Percentiles rank a stretch among this genome's conserved stretches.
Evolutionary conservation across 2,113 vertebrate species (phyloP).

Genomic region (Ctenodactylus gundi): DNA sequence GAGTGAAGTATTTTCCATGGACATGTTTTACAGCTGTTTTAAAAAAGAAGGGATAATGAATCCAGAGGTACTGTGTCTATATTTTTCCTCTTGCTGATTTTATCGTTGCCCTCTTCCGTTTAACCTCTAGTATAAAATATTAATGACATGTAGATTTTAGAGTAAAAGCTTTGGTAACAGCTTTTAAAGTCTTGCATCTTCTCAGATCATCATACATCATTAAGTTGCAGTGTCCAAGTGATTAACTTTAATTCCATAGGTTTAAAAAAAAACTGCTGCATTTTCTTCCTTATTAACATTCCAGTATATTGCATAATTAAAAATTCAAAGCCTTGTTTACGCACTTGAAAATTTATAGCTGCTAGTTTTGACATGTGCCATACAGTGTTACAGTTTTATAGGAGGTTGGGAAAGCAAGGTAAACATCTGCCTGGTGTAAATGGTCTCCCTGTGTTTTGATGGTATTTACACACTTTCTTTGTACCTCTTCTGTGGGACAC

Average conservation of each 20-base stretch:
- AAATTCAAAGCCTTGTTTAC: slow-evolving; percentile 76
- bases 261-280: slow-evolving; percentile 34
- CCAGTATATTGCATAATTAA: slow-evolving; percentile 74
- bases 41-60: slow-evolving; percentile 94
- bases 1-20: slow-evolving; percentile 97
- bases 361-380: slow-evolving; percentile 73
- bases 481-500: slow-evolving; percentile 28
- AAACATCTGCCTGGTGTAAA: slow-evolving; percentile 26
- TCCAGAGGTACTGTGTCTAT: slow-evolving; percentile 89
- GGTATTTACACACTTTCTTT: not conserved
- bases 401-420: slow-evolving; percentile 54
- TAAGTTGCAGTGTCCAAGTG: slow-evolving; percentile 49
- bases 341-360: slow-evolving; percentile 58
- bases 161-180: slow-evolving; percentile 29
- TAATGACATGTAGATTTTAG: slow-evolving; percentile 24
- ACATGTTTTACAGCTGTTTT: slow-evolving; percentile 96
- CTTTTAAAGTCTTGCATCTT: slow-evolving; percentile 60
- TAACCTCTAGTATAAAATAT: slow-evolving; percentile 23
- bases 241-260: slow-evolving; percentile 57
- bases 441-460: slow-evolving; percentile 16
- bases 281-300: slow-evolving; percentile 77
- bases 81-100: slow-evolving; percentile 35
- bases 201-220: slow-evolving; percentile 48
- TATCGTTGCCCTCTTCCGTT: not conserved
- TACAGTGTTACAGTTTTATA: slow-evolving; percentile 55